A percentile compares a stretch with the other conserved stretches of the same genome.
phyloP scores from a whole-genome alignment of 2,797 vertebrate species.

The Karalla daura region DNA sequence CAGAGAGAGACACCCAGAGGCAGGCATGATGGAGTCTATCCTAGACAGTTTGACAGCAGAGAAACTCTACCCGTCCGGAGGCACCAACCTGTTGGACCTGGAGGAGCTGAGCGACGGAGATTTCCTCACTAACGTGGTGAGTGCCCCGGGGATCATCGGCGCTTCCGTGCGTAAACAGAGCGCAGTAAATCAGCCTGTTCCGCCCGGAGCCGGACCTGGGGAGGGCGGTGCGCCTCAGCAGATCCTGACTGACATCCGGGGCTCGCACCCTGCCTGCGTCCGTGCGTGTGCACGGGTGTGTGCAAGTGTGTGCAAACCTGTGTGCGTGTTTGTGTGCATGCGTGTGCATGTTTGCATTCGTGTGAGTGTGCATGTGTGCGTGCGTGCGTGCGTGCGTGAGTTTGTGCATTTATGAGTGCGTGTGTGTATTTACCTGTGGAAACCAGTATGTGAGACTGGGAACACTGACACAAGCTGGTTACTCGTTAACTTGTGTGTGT shows the following conservation, averaged over 20 bases:
- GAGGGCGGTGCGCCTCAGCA: constrained; percentile 60
- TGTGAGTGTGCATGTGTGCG: no score
- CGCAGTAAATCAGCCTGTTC: constrained; percentile 48
- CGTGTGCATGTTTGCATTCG: no score
- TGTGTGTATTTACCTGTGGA: constrained; percentile 38
- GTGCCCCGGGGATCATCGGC: constrained; percentile 3
- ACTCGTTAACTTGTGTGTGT: constrained; percentile 47
- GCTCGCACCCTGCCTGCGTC: constrained; percentile 9
- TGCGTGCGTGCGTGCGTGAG: no score
- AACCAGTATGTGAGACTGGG: constrained; percentile 22
- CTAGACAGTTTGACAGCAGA: constrained; percentile 90
- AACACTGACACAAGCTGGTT: constrained; percentile 27
- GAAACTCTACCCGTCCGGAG: constrained; percentile 86
- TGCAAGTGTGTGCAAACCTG: no score
- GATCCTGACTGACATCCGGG: constrained; percentile 78
- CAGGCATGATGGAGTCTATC: constrained; percentile 88
- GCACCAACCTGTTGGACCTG: constrained; percentile 83
- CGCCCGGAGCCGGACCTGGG: constrained; percentile 75
- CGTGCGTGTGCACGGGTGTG: no score
- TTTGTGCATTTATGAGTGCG: no score
- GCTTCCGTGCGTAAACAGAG: constrained; percentile 6
- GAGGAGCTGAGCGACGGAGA: constrained; percentile 94
- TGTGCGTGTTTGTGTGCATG: no score
- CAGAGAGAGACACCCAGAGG: constrained; percentile 14
- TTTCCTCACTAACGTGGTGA: constrained; percentile 94